Percentiles rank a stretch among this genome's conserved stretches.
phyloP scores from a whole-genome alignment of 1,140 invertebrate species.

The Saccostrea echinata region DNA sequence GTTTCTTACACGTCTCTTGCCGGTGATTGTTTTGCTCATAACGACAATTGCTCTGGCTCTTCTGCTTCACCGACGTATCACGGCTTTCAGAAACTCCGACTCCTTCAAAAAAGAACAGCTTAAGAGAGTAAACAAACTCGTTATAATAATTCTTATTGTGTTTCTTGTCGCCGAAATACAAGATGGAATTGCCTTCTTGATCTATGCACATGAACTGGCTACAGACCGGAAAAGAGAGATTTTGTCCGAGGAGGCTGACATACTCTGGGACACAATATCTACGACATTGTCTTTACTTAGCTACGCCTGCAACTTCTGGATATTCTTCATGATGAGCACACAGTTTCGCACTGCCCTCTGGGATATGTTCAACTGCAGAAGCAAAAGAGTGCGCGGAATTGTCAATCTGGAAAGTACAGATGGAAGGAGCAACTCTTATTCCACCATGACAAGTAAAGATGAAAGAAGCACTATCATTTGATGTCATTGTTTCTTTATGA shows the following conservation, averaged over 20 bases:
- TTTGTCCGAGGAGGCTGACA: slow-evolving; percentile 47
- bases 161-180: slow-evolving; percentile 55
- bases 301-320: slow-evolving; percentile 58
- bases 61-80: not conserved
- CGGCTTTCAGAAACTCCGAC: slow-evolving; percentile 23
- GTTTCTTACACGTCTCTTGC: slow-evolving; percentile 42
- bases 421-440: not conserved
- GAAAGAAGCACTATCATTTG: not conserved
- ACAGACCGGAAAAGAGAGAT: slow-evolving; percentile 30
- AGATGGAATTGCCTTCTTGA: slow-evolving; percentile 52
- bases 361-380: not conserved
- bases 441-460: not conserved
- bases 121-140: slow-evolving; percentile 42
- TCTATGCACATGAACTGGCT: slow-evolving; percentile 51
- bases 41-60: slow-evolving; percentile 47
- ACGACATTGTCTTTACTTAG: slow-evolving; percentile 35
- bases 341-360: slow-evolving; percentile 48
- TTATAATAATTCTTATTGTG: slow-evolving; percentile 45
- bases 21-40: slow-evolving; percentile 41
- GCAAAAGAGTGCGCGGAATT: not conserved
- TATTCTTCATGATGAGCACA: slow-evolving; percentile 55
- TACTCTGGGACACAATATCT: slow-evolving; percentile 52
- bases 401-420: slow-evolving; percentile 3
- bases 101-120: slow-evolving; percentile 38
- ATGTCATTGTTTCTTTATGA: not conserved